These are phyloP conservation scores for Drosophila bifasciata DNA, from an alignment of 1,140 invertebrate genomes.

Conservation along the genomic window DNA sequence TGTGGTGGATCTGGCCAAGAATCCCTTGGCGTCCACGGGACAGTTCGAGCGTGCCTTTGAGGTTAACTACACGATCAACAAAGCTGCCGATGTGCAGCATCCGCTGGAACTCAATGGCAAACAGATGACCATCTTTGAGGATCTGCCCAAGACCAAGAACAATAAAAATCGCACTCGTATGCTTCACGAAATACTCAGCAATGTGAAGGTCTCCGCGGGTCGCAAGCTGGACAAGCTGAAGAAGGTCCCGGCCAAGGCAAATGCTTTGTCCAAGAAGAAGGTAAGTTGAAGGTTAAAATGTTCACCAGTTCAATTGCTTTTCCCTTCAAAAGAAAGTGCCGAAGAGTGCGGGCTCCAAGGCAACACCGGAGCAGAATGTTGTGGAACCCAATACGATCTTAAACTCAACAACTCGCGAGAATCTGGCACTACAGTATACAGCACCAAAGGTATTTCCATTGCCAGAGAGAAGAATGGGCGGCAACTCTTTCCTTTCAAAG, in stretches of 20 bases:
- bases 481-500: too few species aligned
- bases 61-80: conserved; percentile 69
- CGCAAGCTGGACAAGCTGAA: conserved; percentile 37
- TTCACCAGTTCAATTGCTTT: neutral
- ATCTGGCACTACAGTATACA: conserved; percentile 63
- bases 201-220: conserved; percentile 36
- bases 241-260: neutral
- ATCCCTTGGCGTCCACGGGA: conserved; percentile 85
- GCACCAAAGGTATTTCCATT: conserved; percentile 46
- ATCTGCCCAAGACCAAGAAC: conserved; percentile 27
- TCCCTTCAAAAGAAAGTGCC: conserved; percentile 14
- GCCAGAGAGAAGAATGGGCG: too few species aligned
- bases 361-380: too few species aligned
- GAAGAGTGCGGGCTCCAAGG: too few species aligned
- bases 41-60: conserved; percentile 85
- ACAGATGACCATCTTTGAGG: conserved; percentile 57
- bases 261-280: conserved; percentile 10
- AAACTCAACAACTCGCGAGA: conserved; percentile 47
- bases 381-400: conserved; percentile 28
- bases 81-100: conserved; percentile 38
- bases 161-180: conserved; percentile 39
- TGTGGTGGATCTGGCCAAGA: conserved; percentile 85
- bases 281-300: conserved; percentile 6
- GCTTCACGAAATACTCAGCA: conserved; percentile 51
- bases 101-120: conserved; percentile 65